Percentiles rank a stretch among this genome's conserved stretches.
Evolutionary conservation across 2,888 invertebrate species (phyloP).

Genomic region (Caenorhabditis panamensis): DNA sequence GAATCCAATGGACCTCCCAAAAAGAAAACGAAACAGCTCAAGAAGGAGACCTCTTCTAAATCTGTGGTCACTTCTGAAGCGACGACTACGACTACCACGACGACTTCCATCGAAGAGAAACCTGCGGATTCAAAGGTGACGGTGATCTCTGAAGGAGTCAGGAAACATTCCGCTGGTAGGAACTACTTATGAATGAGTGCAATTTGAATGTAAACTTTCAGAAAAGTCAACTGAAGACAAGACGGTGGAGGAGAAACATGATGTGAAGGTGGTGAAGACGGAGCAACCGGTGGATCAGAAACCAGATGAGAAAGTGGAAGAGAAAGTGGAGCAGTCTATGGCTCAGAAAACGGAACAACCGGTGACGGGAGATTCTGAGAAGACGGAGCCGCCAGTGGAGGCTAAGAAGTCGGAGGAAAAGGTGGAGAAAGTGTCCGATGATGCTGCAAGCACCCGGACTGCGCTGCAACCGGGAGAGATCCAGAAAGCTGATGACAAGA

Average conservation of each 20-base stretch:
- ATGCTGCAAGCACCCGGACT: neutral
- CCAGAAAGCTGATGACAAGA: constrained; percentile 10
- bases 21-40: constrained; percentile 10
- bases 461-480: neutral
- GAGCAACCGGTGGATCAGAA: neutral
- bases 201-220: neutral
- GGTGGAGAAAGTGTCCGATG: neutral
- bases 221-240: constrained; percentile 25
- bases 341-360: constrained; percentile 5
- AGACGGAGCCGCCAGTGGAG: neutral
- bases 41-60: constrained; percentile 2
- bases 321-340: constrained; percentile 7
- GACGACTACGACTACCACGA: too few relatives aligned
- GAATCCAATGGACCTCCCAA: constrained; percentile 18
- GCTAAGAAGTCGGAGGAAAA: neutral
- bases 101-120: neutral
- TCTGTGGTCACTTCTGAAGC: too few relatives aligned
- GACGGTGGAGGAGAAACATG: constrained; percentile 7
- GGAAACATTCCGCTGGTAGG: constrained; percentile 15
- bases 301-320: constrained; percentile 13
- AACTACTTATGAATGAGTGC: neutral
- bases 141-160: neutral
- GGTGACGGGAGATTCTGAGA: too few relatives aligned
- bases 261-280: neutral
- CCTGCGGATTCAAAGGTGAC: neutral